These are phyloP conservation scores for Leptobrachium leishanense DNA, from an alignment of 2,113 vertebrate genomes.

Conservation along the genomic window DNA sequence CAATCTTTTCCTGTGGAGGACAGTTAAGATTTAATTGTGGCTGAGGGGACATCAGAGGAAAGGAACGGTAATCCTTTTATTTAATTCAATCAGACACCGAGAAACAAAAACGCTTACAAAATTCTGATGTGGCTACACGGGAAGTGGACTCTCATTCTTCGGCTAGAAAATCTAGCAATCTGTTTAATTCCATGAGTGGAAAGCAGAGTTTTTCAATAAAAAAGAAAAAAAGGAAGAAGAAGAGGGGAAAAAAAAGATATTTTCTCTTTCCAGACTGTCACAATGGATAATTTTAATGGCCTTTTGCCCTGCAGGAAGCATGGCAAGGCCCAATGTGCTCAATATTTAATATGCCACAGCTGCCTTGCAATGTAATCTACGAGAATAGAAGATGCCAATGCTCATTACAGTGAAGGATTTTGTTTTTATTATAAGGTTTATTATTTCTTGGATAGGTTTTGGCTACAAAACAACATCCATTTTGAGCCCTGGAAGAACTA, in stretches of 20 bases:
- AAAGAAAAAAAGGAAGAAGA: constrained; percentile 6
- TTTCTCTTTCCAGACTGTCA: neutral
- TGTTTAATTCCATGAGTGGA: constrained; percentile 29
- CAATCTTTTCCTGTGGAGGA: constrained; percentile 37
- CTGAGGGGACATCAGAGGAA: constrained; percentile 39
- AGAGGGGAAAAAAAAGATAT: too few relatives aligned
- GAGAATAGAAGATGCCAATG: constrained; percentile 54
- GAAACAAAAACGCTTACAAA: constrained; percentile 5
- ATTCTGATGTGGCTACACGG: constrained; percentile 21
- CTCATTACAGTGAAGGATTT: constrained; percentile 51
- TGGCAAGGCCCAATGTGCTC: constrained; percentile 45
- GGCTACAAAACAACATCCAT: constrained; percentile 38
- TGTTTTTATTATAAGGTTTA: constrained; percentile 31
- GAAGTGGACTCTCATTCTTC: constrained; percentile 18
- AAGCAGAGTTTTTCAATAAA: constrained; percentile 34
- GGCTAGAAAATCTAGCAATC: constrained; percentile 31
- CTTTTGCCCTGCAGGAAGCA: constrained; percentile 31
- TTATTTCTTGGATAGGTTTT: constrained; percentile 41
- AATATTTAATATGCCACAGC: constrained; percentile 51
- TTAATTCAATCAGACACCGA: constrained; percentile 11
- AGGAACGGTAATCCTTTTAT: constrained; percentile 17
- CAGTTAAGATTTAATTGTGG: constrained; percentile 48
- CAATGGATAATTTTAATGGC: constrained; percentile 44
- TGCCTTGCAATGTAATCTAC: constrained; percentile 39
- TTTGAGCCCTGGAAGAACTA: constrained; percentile 19